Conservation (phyloP, 2,797 vertebrate species). For the Gobionotothen gibberifrons region DNA sequence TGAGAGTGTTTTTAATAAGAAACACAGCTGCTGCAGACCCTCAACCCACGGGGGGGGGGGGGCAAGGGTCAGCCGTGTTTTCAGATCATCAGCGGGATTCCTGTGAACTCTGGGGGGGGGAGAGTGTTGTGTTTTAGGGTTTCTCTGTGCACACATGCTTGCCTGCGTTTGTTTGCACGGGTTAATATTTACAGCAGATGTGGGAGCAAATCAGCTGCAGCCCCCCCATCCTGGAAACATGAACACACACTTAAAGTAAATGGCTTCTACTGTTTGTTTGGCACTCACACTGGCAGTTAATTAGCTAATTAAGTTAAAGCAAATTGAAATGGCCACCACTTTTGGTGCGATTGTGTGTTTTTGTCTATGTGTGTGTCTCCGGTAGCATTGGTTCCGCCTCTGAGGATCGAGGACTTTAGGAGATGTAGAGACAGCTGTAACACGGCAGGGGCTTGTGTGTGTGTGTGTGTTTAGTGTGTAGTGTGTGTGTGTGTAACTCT, state of each 20-base stretch:
- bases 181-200: conserved; percentile 69
- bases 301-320: conserved; percentile 29
- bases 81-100: conserved; percentile 46
- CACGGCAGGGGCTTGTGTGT: conserved; percentile 28
- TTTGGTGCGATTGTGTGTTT: neutral
- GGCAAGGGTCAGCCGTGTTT: conserved; percentile 49
- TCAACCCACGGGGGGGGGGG: conserved; percentile 15
- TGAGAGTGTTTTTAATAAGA: conserved; percentile 35
- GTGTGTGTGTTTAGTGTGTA: neutral
- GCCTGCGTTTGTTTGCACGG: conserved; percentile 33
- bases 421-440: conserved; percentile 64
- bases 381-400: conserved; percentile 21
- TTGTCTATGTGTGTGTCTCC: neutral
- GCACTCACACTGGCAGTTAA: neutral
- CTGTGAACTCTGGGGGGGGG: conserved; percentile 20
- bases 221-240: conserved; percentile 4
- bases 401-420: conserved; percentile 16
- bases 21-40: conserved; percentile 66
- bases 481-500: neutral
- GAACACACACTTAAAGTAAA: neutral
- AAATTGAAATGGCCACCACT: conserved; percentile 11
- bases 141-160: conserved; percentile 11
- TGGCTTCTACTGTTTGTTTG: conserved; percentile 5
- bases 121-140: conserved; percentile 38
- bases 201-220: conserved; percentile 30